phyloP scores from a whole-genome alignment of 2,888 invertebrate genomes.

The Ferdinandea cuprea region DNA sequence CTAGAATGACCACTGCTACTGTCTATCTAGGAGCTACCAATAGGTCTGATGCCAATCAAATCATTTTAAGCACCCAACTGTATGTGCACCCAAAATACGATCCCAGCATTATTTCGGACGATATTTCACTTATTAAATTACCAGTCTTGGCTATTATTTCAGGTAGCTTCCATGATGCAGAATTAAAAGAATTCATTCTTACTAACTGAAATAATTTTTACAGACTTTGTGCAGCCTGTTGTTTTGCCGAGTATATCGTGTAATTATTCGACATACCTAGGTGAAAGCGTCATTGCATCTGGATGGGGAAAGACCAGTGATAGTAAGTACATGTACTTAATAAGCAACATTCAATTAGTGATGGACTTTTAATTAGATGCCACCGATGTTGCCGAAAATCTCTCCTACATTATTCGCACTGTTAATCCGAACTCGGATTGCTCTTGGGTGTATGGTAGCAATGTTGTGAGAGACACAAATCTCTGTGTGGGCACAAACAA shows the following conservation, averaged over 20 bases:
- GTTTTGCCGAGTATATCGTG: slow-evolving; percentile 48
- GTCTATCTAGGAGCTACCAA: slow-evolving; percentile 77
- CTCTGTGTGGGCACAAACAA: slow-evolving; percentile 76
- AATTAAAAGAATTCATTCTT: slow-evolving; percentile 61
- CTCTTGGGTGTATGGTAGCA: slow-evolving; percentile 8
- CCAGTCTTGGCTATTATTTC: slow-evolving; percentile 76
- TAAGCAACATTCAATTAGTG: too few species aligned
- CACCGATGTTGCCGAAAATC: slow-evolving; percentile 13
- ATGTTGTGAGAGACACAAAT: slow-evolving; percentile 56
- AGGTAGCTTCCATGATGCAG: slow-evolving; percentile 79
- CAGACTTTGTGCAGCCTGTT: slow-evolving; percentile 46
- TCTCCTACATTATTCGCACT: slow-evolving; percentile 20
- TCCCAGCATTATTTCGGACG: slow-evolving; percentile 76
- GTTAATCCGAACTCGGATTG: slow-evolving; percentile 20
- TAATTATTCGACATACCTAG: slow-evolving; percentile 67
- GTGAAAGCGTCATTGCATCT: slow-evolving; percentile 72
- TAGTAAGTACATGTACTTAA: slow-evolving; percentile 48
- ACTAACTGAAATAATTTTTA: slow-evolving; percentile 39
- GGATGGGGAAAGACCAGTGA: slow-evolving; percentile 79
- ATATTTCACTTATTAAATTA: slow-evolving; percentile 79
- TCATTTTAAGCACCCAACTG: slow-evolving; percentile 74
- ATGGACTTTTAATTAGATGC: slow-evolving; percentile 19
- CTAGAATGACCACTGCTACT: slow-evolving; percentile 32
- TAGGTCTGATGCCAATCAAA: slow-evolving; percentile 74
- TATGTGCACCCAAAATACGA: slow-evolving; percentile 76